Conservation (phyloP, 2,797 vertebrate genomes). For the Eremophila alpestris region DNA sequence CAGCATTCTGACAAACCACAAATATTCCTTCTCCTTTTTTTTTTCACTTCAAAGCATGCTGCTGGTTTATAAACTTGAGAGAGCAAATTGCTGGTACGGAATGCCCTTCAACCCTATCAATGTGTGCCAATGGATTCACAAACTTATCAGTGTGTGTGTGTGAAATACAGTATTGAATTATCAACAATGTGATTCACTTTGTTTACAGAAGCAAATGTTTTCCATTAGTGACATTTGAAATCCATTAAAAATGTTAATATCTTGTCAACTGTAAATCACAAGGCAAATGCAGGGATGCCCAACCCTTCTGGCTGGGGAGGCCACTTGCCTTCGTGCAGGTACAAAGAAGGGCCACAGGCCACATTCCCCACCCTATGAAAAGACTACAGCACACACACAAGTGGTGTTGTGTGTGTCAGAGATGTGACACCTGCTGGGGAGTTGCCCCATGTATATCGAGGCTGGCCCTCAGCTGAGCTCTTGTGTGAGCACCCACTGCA, state of each 20-base stretch:
- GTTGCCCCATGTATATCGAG: fast-evolving
- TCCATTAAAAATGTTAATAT: not conserved
- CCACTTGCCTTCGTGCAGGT: not conserved
- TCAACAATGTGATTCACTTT: not conserved
- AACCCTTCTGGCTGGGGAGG: not conserved
- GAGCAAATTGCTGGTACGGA: not conserved
- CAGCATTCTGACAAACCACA: not conserved
- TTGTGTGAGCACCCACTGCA: not conserved
- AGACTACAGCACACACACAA: not conserved
- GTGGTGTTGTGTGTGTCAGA: not conserved
- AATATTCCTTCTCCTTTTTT: not conserved
- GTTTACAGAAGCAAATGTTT: not conserved
- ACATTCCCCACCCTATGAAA: not conserved
- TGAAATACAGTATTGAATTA: not conserved
- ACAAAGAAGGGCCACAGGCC: not conserved
- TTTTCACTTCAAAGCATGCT: not conserved
- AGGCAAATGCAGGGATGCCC: not conserved
- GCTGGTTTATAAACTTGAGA: not conserved
- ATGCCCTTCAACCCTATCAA: not conserved
- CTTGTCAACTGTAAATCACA: not conserved
- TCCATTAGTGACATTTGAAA: not conserved
- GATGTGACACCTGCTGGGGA: not conserved
- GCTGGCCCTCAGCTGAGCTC: not conserved
- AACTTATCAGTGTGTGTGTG: not conserved
- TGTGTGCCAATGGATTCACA: not conserved